A percentile compares a stretch with the other conserved stretches of the same genome.
These are phyloP conservation scores for Cepaea hortensis DNA, from an alignment of 2,888 invertebrate species.

Conservation along the genomic window DNA sequence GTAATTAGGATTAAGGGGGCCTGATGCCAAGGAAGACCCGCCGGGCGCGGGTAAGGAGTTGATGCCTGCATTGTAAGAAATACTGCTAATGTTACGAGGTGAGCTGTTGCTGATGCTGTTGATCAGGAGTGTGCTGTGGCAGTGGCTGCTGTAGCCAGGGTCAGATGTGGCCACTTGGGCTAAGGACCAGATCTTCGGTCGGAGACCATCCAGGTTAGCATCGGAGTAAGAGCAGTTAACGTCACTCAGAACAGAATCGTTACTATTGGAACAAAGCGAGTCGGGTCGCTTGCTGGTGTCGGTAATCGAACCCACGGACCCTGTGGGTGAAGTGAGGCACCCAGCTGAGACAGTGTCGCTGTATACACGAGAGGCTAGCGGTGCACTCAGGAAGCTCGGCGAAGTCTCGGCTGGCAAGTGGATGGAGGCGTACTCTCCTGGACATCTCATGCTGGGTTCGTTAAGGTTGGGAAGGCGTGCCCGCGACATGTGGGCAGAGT, in stretches of 20 bases:
- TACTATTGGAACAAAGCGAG: slow-evolving; percentile 70
- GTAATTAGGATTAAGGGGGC: background rate
- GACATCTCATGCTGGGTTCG: slow-evolving; percentile 1
- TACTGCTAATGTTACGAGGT: background rate
- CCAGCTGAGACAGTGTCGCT: slow-evolving; percentile 17
- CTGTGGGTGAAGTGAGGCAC: slow-evolving; percentile 34
- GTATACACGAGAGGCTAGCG: slow-evolving; percentile 33
- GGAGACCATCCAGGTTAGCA: slow-evolving; percentile 53
- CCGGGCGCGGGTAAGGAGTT: background rate
- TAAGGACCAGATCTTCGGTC: slow-evolving; percentile 73
- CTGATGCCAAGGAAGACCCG: background rate
- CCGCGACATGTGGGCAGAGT: slow-evolving; percentile 31
- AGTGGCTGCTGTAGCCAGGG: slow-evolving; percentile 52
- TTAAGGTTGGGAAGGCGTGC: background rate
- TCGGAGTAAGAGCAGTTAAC: slow-evolving; percentile 65
- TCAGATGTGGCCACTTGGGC: slow-evolving; percentile 73
- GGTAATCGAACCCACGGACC: background rate
- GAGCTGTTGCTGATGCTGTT: slow-evolving; percentile 7
- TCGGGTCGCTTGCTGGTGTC: slow-evolving; percentile 60
- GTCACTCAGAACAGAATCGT: slow-evolving; percentile 70
- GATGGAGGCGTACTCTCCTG: slow-evolving; percentile 4
- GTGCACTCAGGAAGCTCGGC: slow-evolving; percentile 42
- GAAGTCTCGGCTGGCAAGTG: slow-evolving; percentile 13
- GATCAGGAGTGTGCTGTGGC: background rate
- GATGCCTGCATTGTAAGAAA: background rate